These are phyloP conservation scores for Teinopalpus imperialis DNA, from an alignment of 2,888 invertebrate species.

Conservation along the genomic window DNA sequence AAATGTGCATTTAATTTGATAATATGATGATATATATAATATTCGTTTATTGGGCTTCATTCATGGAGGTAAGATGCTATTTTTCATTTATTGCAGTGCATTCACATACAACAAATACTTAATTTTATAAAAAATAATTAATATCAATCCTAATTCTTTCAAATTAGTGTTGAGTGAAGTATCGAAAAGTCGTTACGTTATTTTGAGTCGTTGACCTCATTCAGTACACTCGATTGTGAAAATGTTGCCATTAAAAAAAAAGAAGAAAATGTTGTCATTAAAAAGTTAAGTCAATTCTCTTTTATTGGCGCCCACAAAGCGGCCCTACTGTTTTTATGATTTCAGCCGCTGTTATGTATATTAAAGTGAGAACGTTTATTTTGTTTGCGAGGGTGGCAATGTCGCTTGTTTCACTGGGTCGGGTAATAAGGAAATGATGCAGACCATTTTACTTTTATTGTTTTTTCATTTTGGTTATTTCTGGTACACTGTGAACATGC, in stretches of 20 bases:
- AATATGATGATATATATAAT: too few relatives aligned
- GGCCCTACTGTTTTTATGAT: slow-evolving; percentile 47
- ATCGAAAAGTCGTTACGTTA: slow-evolving; percentile 7
- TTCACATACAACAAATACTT: too few relatives aligned
- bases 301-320: slow-evolving; percentile 49
- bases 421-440: slow-evolving; percentile 17
- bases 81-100: too few relatives aligned
- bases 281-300: slow-evolving; percentile 51
- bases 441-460: neutral
- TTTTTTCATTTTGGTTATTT: neutral
- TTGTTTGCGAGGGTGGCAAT: slow-evolving; percentile 1
- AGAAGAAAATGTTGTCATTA: slow-evolving; percentile 58
- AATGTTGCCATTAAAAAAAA: too few relatives aligned
- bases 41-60: too few relatives aligned
- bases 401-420: neutral
- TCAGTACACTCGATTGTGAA: slow-evolving; percentile 50
- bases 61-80: too few relatives aligned
- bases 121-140: too few relatives aligned
- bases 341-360: slow-evolving; percentile 31
- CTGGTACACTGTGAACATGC: neutral
- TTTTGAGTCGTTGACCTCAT: slow-evolving; percentile 42
- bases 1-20: too few relatives aligned
- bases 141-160: too few relatives aligned
- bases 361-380: slow-evolving; percentile 33
- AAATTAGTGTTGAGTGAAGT: slow-evolving; percentile 2